phyloP scores from a whole-genome alignment of 2,888 invertebrate genomes.

The Lasioglossum calceatum region DNA sequence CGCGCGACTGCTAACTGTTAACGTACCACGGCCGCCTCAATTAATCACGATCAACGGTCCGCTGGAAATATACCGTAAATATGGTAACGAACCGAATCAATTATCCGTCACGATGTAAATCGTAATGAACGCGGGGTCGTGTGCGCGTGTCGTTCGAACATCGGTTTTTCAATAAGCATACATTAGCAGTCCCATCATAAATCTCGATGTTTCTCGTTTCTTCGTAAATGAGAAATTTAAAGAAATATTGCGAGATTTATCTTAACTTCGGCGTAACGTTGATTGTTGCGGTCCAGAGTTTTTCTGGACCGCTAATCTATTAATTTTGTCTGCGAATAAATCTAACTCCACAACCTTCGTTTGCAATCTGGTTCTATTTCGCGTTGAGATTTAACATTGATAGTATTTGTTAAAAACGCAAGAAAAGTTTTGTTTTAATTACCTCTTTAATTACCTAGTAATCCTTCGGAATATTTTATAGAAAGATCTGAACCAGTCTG shows the following conservation, averaged over 20 bases:
- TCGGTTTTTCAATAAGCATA: background rate
- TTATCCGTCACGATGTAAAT: conserved; percentile 21
- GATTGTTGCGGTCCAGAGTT: no score
- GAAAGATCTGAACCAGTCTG: background rate
- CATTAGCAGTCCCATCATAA: background rate
- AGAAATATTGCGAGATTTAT: background rate
- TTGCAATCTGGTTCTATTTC: no score
- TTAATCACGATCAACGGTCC: conserved; percentile 11
- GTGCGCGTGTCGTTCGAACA: background rate
- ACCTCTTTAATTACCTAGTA: no score
- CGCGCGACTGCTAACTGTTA: conserved; percentile 28
- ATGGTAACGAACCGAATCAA: conserved; percentile 43
- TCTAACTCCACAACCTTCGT: no score
- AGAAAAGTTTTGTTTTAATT: background rate
- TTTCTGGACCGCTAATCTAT: no score
- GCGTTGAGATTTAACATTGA: no score
- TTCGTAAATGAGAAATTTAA: background rate
- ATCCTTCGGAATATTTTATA: background rate
- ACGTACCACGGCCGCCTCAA: conserved; percentile 34
- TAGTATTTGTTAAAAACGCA: background rate
- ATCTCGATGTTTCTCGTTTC: background rate
- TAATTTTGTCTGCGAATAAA: no score
- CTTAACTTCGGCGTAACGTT: background rate
- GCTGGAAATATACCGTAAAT: conserved; percentile 32
- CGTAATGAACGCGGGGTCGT: background rate